Evolutionary conservation across 2,797 vertebrate genomes (phyloP).

Genomic region (Pelochelys cantorii): DNA sequence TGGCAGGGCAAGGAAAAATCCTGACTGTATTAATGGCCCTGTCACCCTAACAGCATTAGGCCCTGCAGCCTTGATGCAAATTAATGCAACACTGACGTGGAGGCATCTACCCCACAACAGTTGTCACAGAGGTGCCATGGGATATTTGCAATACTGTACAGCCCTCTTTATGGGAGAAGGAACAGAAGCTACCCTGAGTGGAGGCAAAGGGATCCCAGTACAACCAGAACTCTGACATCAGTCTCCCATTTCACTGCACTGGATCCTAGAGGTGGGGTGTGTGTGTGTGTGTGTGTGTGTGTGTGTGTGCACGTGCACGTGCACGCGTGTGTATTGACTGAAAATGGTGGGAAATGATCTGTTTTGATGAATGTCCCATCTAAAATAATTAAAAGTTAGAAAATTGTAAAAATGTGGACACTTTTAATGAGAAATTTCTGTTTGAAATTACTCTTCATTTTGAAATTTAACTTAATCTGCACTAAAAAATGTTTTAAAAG

Average conservation of each 20-base stretch:
- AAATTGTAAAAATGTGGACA: neutral
- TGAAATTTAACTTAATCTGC: neutral
- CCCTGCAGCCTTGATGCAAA: neutral
- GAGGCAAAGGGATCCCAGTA: neutral
- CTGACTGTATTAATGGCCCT: neutral
- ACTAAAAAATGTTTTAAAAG: neutral
- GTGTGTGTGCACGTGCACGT: too few relatives aligned
- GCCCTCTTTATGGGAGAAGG: neutral
- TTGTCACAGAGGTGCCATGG: neutral
- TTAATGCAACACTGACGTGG: neutral
- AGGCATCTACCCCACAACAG: neutral
- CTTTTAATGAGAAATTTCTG: neutral
- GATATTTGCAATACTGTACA: neutral
- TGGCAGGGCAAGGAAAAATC: neutral
- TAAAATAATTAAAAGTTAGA: neutral
- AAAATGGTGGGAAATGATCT: neutral
- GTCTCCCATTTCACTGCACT: neutral
- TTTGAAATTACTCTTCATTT: neutral
- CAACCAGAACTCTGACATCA: neutral
- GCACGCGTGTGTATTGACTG: too few relatives aligned
- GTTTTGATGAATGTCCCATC: neutral
- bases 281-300: neutral
- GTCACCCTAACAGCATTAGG: neutral
- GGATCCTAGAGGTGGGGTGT: neutral
- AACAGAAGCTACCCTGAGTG: neutral